Evolutionary conservation across 2,888 invertebrate species (phyloP).

Genomic region (Limenitis arthemis): DNA sequence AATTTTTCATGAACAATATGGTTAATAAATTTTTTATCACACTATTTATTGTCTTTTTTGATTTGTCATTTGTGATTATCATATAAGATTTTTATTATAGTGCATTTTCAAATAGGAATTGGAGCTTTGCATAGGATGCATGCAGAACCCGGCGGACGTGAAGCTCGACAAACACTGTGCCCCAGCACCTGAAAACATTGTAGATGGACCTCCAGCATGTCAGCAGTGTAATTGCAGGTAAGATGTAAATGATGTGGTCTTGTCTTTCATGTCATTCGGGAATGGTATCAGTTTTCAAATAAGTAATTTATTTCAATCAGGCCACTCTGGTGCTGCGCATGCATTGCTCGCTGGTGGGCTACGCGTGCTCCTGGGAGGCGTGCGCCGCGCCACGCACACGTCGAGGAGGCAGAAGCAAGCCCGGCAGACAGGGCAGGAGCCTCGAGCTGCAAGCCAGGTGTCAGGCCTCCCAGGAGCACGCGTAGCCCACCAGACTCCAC

Average conservation of each 20-base stretch:
- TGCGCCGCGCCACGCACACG: too few relatives aligned
- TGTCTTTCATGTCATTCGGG: slow-evolving; percentile 34
- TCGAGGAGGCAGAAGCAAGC: slow-evolving; percentile 88
- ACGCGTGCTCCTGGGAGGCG: slow-evolving; percentile 81
- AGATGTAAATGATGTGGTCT: background rate
- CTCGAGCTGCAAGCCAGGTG: slow-evolving; percentile 86
- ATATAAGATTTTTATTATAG: background rate
- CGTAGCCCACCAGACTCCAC: slow-evolving; percentile 36
- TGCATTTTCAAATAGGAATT: slow-evolving; percentile 67
- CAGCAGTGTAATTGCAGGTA: slow-evolving; percentile 42
- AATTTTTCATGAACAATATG: too few relatives aligned
- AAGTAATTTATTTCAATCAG: too few relatives aligned
- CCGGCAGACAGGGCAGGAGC: slow-evolving; percentile 91
- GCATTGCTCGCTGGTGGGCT: slow-evolving; percentile 91
- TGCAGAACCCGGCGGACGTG: slow-evolving; percentile 83
- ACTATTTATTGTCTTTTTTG: background rate
- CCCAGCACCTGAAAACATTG: slow-evolving; percentile 43
- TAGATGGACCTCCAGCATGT: slow-evolving; percentile 45
- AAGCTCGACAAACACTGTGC: slow-evolving; percentile 82
- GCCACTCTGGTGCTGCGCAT: slow-evolving; percentile 86
- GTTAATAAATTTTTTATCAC: background rate
- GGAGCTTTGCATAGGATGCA: slow-evolving; percentile 91
- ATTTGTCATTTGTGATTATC: too few relatives aligned
- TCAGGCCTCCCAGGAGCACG: slow-evolving; percentile 87
- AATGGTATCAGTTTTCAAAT: slow-evolving; percentile 70